A percentile compares a stretch with the other conserved stretches of the same genome.
These are phyloP conservation scores for Neodontobutis hainanensis DNA, from an alignment of 2,113 vertebrate species.

Conservation along the genomic window DNA sequence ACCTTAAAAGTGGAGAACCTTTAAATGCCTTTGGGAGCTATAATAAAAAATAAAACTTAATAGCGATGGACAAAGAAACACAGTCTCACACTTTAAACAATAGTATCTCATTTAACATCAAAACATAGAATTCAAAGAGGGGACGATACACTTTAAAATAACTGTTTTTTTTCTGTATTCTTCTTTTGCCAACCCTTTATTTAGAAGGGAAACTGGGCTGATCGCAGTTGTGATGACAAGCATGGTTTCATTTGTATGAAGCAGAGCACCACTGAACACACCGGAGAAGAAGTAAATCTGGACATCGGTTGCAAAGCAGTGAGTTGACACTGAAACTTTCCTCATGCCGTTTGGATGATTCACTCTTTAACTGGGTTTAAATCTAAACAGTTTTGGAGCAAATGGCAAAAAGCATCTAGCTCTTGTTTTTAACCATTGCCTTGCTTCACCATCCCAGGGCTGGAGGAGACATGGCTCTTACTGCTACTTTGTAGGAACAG, in stretches of 20 bases:
- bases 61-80: too few species aligned
- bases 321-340: constrained; percentile 56
- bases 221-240: constrained; percentile 81
- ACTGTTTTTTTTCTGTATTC: neutral
- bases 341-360: too few species aligned
- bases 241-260: constrained; percentile 89
- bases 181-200: neutral
- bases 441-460: constrained; percentile 74
- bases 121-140: too few species aligned
- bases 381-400: too few species aligned
- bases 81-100: too few species aligned
- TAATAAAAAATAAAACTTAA: too few species aligned
- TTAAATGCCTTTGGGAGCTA: too few species aligned
- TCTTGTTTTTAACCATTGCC: constrained; percentile 1
- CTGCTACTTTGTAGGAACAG: constrained; percentile 87
- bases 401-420: neutral
- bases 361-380: too few species aligned
- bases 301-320: constrained; percentile 85
- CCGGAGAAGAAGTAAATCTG: constrained; percentile 53
- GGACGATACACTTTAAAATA: too few species aligned
- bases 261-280: constrained; percentile 69
- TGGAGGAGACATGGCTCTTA: constrained; percentile 89
- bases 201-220: constrained; percentile 92
- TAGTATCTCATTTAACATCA: too few species aligned
- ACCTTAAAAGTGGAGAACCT: too few species aligned